Conservation (phyloP, 2,888 invertebrate genomes). For the Unio delphinus region DNA sequence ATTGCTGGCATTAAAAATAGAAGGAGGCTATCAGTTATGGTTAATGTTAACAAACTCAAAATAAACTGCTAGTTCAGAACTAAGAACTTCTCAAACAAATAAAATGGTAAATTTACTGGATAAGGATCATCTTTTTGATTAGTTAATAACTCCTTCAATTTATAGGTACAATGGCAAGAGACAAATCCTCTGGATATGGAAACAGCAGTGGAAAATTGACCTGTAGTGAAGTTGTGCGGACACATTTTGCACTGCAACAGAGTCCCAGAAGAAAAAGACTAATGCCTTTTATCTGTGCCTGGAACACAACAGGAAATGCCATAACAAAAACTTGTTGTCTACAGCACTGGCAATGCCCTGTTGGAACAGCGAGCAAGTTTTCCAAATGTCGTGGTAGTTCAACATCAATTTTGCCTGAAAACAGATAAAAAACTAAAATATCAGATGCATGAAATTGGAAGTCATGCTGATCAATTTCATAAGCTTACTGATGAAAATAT, state of each 20-base stretch:
- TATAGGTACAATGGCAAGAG: constrained; percentile 15
- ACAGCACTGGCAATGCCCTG: constrained; percentile 30
- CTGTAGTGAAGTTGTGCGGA: constrained; percentile 11
- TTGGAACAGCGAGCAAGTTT: constrained; percentile 19
- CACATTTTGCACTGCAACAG: constrained; percentile 32
- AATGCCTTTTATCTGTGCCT: constrained; percentile 16
- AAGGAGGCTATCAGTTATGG: no score
- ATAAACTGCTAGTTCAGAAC: no score
- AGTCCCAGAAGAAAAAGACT: constrained; percentile 19
- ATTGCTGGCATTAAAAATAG: no score
- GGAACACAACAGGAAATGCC: constrained; percentile 38
- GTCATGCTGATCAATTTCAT: no score
- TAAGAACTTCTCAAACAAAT: no score
- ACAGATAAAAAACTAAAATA: constrained; percentile 1
- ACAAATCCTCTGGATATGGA: constrained; percentile 24
- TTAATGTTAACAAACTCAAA: no score
- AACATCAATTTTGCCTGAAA: constrained; percentile 13
- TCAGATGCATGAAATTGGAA: no score
- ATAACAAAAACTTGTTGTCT: constrained; percentile 20
- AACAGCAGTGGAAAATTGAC: constrained; percentile 30
- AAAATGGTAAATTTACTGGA: no score
- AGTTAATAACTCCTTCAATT: neutral
- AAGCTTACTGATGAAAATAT: no score
- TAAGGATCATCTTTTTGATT: no score
- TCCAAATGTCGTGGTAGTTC: constrained; percentile 25